A percentile compares a stretch with the other conserved stretches of the same genome.
Conservation (phyloP, 2,888 invertebrate genomes). For the Drosophila monieri region DNA sequence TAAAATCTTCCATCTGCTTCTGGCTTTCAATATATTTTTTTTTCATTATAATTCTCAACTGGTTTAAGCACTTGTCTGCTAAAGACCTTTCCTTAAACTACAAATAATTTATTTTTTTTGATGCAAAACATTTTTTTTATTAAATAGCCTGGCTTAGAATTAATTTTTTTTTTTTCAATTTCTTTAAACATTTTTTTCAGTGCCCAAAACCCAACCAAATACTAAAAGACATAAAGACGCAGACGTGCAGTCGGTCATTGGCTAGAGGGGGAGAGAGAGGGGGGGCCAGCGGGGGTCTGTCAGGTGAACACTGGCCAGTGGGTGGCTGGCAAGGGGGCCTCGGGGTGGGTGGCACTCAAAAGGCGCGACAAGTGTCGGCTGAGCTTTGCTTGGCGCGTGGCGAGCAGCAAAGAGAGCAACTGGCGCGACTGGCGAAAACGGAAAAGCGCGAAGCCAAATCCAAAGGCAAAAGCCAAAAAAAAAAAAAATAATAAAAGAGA, state of each 20-base stretch:
- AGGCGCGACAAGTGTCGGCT: conserved; percentile 54
- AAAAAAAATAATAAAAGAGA: background rate
- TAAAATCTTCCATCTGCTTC: no score
- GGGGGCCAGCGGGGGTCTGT: background rate
- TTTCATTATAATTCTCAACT: no score
- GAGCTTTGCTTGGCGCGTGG: conserved; percentile 43
- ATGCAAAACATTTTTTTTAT: background rate
- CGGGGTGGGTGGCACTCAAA: conserved; percentile 30
- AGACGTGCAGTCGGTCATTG: conserved; percentile 38
- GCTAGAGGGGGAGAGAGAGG: background rate
- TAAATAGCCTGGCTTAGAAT: background rate
- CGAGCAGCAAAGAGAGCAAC: conserved; percentile 40
- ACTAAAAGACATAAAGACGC: conserved; percentile 58
- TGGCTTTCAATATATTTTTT: no score
- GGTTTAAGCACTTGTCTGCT: no score
- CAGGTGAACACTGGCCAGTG: background rate
- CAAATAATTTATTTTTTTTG: no score
- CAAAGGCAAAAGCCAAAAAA: conserved; percentile 10
- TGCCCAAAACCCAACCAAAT: conserved; percentile 36
- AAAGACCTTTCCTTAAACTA: no score
- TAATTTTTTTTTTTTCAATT: no score
- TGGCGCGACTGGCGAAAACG: background rate
- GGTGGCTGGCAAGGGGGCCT: conserved; percentile 3
- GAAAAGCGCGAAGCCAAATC: conserved; percentile 31
- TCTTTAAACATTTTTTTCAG: background rate